phyloP scores from a whole-genome alignment of 1,140 invertebrate genomes.

The Trachymyrmex septentrionalis region DNA sequence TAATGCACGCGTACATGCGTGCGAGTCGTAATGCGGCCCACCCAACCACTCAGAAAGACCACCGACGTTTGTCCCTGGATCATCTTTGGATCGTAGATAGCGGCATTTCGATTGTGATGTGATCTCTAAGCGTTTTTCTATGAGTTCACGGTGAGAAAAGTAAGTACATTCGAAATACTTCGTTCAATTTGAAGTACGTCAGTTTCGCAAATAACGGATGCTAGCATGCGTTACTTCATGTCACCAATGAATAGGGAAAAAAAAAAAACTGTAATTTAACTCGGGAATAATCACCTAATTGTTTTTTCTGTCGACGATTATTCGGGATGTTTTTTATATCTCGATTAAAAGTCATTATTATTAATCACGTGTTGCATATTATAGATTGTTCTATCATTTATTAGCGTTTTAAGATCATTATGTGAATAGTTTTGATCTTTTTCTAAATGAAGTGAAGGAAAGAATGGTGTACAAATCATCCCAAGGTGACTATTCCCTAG shows the following conservation, averaged over 20 bases:
- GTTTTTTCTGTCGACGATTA: too few relatives aligned
- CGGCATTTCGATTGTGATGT: slow-evolving; percentile 24
- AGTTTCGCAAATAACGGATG: background rate
- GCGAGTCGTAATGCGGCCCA: slow-evolving; percentile 52
- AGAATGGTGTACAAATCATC: too few relatives aligned
- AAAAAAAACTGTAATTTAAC: slow-evolving; percentile 14
- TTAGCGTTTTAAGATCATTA: too few relatives aligned
- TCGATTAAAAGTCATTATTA: too few relatives aligned
- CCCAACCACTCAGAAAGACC: slow-evolving; percentile 48
- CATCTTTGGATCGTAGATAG: slow-evolving; percentile 2
- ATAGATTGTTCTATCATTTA: too few relatives aligned
- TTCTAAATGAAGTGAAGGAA: too few relatives aligned
- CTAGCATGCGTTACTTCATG: background rate
- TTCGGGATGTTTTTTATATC: too few relatives aligned
- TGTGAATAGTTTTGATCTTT: too few relatives aligned
- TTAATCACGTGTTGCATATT: too few relatives aligned
- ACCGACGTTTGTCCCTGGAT: slow-evolving; percentile 38
- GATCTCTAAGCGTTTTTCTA: background rate
- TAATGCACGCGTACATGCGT: slow-evolving; percentile 58
- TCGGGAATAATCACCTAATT: too few relatives aligned
- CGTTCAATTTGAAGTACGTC: background rate
- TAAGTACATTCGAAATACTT: background rate
- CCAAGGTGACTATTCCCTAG: too few relatives aligned
- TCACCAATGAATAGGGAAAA: background rate
- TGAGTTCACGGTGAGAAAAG: background rate